phyloP scores from a whole-genome alignment of 2,888 invertebrate species.

The Ptychoptera contaminata region DNA sequence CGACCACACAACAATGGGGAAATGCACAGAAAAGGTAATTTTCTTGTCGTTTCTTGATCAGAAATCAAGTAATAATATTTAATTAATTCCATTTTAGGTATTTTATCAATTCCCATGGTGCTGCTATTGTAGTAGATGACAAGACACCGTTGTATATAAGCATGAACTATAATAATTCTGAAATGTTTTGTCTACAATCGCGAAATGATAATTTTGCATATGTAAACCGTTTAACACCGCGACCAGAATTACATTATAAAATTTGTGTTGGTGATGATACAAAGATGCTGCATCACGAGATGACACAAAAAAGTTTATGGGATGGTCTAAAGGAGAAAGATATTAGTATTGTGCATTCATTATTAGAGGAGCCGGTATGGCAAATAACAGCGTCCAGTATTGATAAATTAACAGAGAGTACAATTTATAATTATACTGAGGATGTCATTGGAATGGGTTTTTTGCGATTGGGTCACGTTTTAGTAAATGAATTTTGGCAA shows the following conservation, averaged over 20 bases:
- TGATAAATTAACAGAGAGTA: slow-evolving; percentile 46
- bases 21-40: slow-evolving; percentile 62
- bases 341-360: slow-evolving; percentile 50
- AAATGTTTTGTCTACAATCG: slow-evolving; percentile 62
- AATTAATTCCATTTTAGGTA: neutral
- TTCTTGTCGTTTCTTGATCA: too few relatives aligned
- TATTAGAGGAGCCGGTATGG: slow-evolving; percentile 77
- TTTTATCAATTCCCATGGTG: slow-evolving; percentile 73
- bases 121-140: slow-evolving; percentile 61
- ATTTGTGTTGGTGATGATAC: slow-evolving; percentile 71
- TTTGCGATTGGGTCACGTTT: slow-evolving; percentile 60
- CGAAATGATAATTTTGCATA: slow-evolving; percentile 67
- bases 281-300: slow-evolving; percentile 56
- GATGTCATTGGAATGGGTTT: slow-evolving; percentile 65
- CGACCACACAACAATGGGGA: slow-evolving; percentile 54
- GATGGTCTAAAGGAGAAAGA: slow-evolving; percentile 69
- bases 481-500: slow-evolving; percentile 73
- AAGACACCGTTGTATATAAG: slow-evolving; percentile 66
- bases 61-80: too few relatives aligned
- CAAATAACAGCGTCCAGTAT: slow-evolving; percentile 58
- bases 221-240: slow-evolving; percentile 47
- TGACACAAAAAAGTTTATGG: slow-evolving; percentile 70
- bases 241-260: slow-evolving; percentile 65
- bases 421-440: slow-evolving; percentile 68
- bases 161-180: slow-evolving; percentile 45